These are phyloP conservation scores for Anniella stebbinsi DNA, from an alignment of 2,797 vertebrate genomes.

Conservation along the genomic window DNA sequence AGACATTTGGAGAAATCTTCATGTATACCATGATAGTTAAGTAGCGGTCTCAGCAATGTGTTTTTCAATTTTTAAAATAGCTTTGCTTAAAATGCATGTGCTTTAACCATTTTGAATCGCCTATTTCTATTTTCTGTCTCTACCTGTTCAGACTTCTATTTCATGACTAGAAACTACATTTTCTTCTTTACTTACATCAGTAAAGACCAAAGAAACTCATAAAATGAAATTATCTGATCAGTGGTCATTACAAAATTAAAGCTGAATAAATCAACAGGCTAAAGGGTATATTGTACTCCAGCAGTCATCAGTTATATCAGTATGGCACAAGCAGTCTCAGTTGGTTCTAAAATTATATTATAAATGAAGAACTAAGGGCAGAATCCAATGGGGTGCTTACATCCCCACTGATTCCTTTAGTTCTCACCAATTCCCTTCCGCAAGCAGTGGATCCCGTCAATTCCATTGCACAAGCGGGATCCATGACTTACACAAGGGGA, in stretches of 20 bases:
- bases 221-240: slow-evolving; percentile 67
- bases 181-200: slow-evolving; percentile 61
- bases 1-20: slow-evolving; percentile 57
- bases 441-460: no score
- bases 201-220: slow-evolving; percentile 82
- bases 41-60: slow-evolving; percentile 60
- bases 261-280: slow-evolving; percentile 61
- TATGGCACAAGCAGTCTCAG: slow-evolving; percentile 49
- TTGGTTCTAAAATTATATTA: slow-evolving; percentile 36
- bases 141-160: slow-evolving; percentile 19
- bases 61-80: slow-evolving; percentile 58
- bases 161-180: slow-evolving; percentile 54
- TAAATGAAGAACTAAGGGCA: slow-evolving; percentile 40
- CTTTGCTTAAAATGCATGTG: slow-evolving; percentile 77
- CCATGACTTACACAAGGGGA: no score
- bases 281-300: slow-evolving; percentile 68
- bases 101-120: slow-evolving; percentile 69
- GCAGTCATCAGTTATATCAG: slow-evolving; percentile 52
- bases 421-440: no score
- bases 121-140: slow-evolving; percentile 49
- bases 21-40: slow-evolving; percentile 51
- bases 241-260: slow-evolving; percentile 59
- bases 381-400: no score
- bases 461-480: no score
- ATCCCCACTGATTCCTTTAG: no score